Conservation (phyloP, 2,888 invertebrate species). For the Junonia oenone region DNA sequence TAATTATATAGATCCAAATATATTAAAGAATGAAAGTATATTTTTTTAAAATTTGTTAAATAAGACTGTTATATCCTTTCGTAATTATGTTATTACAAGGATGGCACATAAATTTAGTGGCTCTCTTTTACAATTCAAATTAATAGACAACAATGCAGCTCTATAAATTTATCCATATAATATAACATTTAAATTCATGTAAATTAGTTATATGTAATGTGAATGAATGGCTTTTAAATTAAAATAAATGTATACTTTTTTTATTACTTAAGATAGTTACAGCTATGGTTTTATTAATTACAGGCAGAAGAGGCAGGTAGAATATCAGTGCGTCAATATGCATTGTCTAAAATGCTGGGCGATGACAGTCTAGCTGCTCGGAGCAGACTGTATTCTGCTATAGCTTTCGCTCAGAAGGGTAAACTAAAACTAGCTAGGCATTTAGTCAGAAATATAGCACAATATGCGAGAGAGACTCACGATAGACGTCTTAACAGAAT, state of each 20-base stretch:
- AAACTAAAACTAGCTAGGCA: conserved; percentile 81
- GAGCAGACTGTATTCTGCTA: conserved; percentile 91
- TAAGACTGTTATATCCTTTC: background rate
- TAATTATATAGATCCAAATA: too few species aligned
- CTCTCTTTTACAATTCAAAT: too few species aligned
- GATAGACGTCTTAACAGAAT: conserved; percentile 86
- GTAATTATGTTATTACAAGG: background rate
- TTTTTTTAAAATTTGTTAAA: too few species aligned
- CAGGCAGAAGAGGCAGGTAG: conserved; percentile 93
- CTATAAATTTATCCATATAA: too few species aligned
- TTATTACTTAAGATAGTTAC: background rate
- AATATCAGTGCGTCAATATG: conserved; percentile 91
- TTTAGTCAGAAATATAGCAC: conserved; percentile 74
- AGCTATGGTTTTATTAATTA: conserved; percentile 29
- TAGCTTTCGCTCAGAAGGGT: conserved; percentile 92
- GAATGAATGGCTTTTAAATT: too few species aligned
- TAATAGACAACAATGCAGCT: too few species aligned
- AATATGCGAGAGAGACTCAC: conserved; percentile 56
- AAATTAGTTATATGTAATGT: too few species aligned
- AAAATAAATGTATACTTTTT: background rate
- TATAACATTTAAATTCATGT: too few species aligned
- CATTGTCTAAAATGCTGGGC: conserved; percentile 87
- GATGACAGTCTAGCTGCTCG: conserved; percentile 90
- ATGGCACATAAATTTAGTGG: background rate
- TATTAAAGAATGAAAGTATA: too few species aligned